phyloP scores from a whole-genome alignment of 1,140 invertebrate species.

The Halyomorpha halys region DNA sequence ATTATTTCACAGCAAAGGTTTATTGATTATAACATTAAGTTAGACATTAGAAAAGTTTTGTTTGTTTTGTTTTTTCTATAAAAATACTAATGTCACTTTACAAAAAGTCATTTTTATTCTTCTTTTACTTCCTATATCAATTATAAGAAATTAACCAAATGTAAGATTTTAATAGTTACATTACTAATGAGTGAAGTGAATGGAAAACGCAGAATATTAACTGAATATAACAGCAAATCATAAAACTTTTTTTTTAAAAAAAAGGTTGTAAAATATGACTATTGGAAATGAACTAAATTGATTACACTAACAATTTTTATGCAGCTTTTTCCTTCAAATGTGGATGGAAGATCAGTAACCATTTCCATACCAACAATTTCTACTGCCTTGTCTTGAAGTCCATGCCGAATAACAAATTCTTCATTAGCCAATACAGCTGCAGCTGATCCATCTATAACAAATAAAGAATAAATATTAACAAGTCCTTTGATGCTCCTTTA shows the following conservation, averaged over 20 bases:
- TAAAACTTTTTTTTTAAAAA: neutral
- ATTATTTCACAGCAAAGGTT: too few relatives aligned
- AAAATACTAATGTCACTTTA: too few relatives aligned
- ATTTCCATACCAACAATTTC: constrained; percentile 95
- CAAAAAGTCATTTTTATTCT: too few relatives aligned
- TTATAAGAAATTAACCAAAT: too few relatives aligned
- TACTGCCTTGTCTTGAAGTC: constrained; percentile 73
- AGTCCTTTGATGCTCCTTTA: too few relatives aligned
- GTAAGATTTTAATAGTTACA: too few relatives aligned
- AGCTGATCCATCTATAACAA: constrained; percentile 66
- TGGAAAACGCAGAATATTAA: too few relatives aligned
- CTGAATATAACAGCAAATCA: neutral
- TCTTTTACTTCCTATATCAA: too few relatives aligned
- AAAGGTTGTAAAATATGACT: neutral
- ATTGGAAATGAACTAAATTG: neutral
- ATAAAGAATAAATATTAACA: neutral
- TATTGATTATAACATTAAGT: too few relatives aligned
- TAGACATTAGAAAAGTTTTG: too few relatives aligned
- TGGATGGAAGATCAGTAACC: constrained; percentile 77
- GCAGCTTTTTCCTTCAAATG: constrained; percentile 72
- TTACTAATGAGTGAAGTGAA: too few relatives aligned
- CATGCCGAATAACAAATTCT: constrained; percentile 73
- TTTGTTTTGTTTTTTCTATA: too few relatives aligned
- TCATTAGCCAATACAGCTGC: constrained; percentile 85
- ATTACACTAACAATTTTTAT: constrained; percentile 64